Percentiles rank a stretch among this genome's conserved stretches.
phyloP scores from a whole-genome alignment of 1,140 invertebrate species.

The Parapsyche elsis region DNA sequence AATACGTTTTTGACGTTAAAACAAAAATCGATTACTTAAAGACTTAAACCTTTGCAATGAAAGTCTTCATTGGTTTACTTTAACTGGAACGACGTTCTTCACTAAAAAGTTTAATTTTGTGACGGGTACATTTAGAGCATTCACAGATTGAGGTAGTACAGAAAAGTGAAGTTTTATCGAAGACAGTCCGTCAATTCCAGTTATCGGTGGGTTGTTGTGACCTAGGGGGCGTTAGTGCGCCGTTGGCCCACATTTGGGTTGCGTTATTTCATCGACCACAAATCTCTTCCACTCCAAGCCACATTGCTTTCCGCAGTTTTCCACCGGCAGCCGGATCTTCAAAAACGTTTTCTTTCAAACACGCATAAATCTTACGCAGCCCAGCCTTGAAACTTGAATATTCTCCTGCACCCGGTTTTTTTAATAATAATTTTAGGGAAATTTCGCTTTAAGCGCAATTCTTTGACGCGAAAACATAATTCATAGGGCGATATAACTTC shows the following conservation, averaged over 20 bases:
- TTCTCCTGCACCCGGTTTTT: conserved; percentile 10
- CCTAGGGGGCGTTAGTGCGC: not conserved
- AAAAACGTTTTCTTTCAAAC: conserved; percentile 46
- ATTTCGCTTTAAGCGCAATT: not conserved
- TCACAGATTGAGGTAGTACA: no score
- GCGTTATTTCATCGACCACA: conserved; percentile 34
- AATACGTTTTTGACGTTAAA: no score
- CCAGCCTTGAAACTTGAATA: conserved; percentile 43
- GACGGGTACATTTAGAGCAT: no score
- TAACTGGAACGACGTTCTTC: no score
- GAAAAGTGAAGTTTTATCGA: not conserved
- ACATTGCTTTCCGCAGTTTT: conserved; percentile 30
- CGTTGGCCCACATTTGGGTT: conserved; percentile 5
- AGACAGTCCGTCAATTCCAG: conserved; percentile 27
- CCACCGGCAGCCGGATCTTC: conserved; percentile 27
- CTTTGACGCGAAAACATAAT: conserved; percentile 13
- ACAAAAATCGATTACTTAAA: no score
- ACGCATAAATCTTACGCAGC: conserved; percentile 41
- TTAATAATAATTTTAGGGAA: conserved; percentile 1
- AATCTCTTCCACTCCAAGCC: conserved; percentile 39
- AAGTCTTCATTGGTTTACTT: no score
- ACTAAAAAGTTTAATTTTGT: no score
- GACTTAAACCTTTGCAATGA: no score
- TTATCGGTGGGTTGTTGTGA: not conserved
- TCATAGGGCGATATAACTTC: not conserved